Evolutionary conservation across 2,113 vertebrate species (phyloP), one percentile per base, ranked within the genome.

Genomic region (Salvator merianae): DNA sequence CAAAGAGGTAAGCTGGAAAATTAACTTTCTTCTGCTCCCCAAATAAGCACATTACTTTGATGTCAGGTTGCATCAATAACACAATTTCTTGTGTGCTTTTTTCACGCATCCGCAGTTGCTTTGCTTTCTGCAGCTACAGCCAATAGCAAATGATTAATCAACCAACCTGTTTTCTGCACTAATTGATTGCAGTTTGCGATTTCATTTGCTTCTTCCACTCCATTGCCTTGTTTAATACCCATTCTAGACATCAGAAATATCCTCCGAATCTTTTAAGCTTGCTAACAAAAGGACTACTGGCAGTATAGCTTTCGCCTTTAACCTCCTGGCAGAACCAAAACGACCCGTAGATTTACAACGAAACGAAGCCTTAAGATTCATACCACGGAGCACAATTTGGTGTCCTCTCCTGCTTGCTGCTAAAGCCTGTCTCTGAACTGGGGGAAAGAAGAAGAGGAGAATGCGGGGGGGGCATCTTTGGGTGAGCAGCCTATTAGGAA

Each of bases 21-120:
- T 91, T 90, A 85, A 82, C 79, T 91, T 88, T 86, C 72, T 83
- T 84, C 66, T 71, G 36, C 81, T 80, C 81, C 86, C 87, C 83
- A 81, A 83, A 88, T 72, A 13, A 88, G 65, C 72, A 87, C 78
- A 91, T 92, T 87, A 91, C 85, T 80, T 84, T 68, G 85, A 89
- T 72, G 85, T 87, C 91, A 91, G 62, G 32, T 78, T 85, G 75
- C 90, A 94, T 91, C 91, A 89, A 87, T 87, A 89, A 84, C 34
- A 36, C 83, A 79, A 38, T 47, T 43, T 8, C 28, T 63, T 36
- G 3, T 9, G 30, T 65, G 40, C 43, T 79, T 88, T 66, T 83
- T 82, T 87, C 50, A 77, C 88, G 86, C 79, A 82, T 76, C 53
- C 65, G 77, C 38, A 70, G 3, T 14, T 79, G 77, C 63, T 43